phyloP scores from a whole-genome alignment of 2,113 vertebrate genomes.

The Hiodon tergisus region DNA sequence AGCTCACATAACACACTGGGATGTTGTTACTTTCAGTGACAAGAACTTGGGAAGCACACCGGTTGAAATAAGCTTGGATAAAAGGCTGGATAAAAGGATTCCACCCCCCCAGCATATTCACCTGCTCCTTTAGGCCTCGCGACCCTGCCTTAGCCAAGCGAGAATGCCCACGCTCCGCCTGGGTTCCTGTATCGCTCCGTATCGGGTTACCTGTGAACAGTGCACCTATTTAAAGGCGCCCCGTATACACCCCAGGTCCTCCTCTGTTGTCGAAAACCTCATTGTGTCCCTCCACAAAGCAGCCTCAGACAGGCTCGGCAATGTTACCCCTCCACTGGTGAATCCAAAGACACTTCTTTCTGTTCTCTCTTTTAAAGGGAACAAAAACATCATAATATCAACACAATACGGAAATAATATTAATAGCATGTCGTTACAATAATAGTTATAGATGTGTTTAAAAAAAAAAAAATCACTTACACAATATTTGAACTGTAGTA shows the following conservation, averaged over 20 bases:
- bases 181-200: not conserved
- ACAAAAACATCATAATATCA: too few species aligned
- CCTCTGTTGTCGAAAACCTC: constrained; percentile 13
- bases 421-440: too few species aligned
- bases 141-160: not conserved
- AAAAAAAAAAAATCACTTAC: too few species aligned
- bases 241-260: constrained; percentile 18
- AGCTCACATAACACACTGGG: too few species aligned
- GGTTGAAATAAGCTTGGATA: not conserved
- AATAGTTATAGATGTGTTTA: too few species aligned
- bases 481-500: too few species aligned
- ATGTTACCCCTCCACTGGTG: not conserved
- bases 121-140: not conserved
- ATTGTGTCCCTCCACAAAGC: constrained; percentile 24
- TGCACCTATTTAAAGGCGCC: constrained; percentile 20
- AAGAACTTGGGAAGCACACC: too few species aligned
- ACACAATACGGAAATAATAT: too few species aligned
- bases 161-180: constrained; percentile 5
- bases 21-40: too few species aligned
- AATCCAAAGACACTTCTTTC: not conserved
- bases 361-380: too few species aligned
- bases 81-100: not conserved
- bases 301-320: constrained; percentile 6
- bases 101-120: not conserved
- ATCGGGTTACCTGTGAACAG: constrained; percentile 26